Evolutionary conservation across 2,797 vertebrate species (phyloP).

Genomic region (Argya squamiceps): DNA sequence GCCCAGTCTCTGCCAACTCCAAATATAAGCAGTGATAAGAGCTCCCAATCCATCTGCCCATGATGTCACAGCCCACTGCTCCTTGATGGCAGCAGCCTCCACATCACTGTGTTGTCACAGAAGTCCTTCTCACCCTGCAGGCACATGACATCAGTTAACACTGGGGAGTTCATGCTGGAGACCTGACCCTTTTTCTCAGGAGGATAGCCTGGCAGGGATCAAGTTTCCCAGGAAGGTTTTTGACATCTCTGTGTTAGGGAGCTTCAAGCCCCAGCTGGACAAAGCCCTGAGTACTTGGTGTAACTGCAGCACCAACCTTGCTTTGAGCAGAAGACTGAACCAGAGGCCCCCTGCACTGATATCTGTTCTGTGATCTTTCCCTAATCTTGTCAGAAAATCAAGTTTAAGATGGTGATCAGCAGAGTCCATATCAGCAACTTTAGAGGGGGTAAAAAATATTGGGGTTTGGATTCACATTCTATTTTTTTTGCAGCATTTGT

Average conservation of each 20-base stretch:
- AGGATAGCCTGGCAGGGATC: not conserved
- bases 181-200: not conserved
- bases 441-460: not conserved
- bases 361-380: too few species aligned
- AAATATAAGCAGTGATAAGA: not conserved
- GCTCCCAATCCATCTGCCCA: not conserved
- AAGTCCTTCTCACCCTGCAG: not conserved
- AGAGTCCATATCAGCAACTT: not conserved
- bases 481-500: accelerated
- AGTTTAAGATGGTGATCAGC: not conserved
- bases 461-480: not conserved
- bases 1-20: accelerated
- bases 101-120: too few species aligned
- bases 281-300: not conserved
- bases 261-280: not conserved
- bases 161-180: not conserved
- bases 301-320: not conserved
- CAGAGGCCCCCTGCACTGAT: too few species aligned
- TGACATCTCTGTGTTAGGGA: not conserved
- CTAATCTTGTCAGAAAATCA: not conserved
- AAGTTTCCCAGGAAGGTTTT: not conserved
- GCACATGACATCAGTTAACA: not conserved
- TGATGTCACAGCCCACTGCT: not conserved
- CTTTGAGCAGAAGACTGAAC: not conserved
- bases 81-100: not conserved